A percentile compares a stretch with the other conserved stretches of the same genome.
Conservation (phyloP, 2,797 vertebrate species). For the Miichthys miiuy region DNA sequence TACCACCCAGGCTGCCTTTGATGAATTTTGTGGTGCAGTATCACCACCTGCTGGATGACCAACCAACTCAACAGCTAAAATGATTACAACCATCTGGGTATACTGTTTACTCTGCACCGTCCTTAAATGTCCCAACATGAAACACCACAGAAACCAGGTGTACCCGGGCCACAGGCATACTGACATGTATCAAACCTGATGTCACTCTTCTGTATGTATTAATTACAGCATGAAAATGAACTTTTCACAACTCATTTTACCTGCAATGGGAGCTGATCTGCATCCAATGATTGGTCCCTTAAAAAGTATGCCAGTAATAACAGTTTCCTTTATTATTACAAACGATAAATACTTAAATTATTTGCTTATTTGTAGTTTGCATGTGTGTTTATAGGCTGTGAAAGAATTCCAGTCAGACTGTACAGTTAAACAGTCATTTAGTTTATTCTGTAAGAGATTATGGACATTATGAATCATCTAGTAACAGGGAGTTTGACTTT, state of each 20-base stretch:
- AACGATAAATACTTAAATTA: background rate
- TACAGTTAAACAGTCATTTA: slow-evolving; percentile 56
- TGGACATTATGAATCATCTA: slow-evolving; percentile 52
- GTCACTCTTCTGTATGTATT: background rate
- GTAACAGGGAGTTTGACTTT: slow-evolving; percentile 56
- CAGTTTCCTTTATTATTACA: background rate
- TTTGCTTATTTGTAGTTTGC: background rate
- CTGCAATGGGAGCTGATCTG: background rate
- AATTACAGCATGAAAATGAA: background rate
- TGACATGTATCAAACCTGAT: background rate
- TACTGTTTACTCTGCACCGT: background rate
- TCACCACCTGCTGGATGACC: slow-evolving; percentile 58
- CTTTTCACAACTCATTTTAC: background rate
- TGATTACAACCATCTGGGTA: too few species aligned
- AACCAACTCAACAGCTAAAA: background rate
- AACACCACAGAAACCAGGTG: slow-evolving; percentile 10
- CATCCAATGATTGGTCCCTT: background rate
- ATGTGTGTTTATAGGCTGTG: background rate
- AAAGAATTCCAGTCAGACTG: slow-evolving; percentile 16
- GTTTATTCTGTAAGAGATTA: slow-evolving; percentile 71
- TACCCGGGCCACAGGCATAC: too few species aligned
- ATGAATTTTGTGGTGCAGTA: slow-evolving; percentile 21
- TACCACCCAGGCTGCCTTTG: background rate
- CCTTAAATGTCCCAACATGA: background rate
- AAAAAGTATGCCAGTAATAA: background rate